Evolutionary conservation across 2,113 vertebrate species (phyloP), one percentile per base, ranked within the genome.

Genomic region (Scomber japonicus): DNA sequence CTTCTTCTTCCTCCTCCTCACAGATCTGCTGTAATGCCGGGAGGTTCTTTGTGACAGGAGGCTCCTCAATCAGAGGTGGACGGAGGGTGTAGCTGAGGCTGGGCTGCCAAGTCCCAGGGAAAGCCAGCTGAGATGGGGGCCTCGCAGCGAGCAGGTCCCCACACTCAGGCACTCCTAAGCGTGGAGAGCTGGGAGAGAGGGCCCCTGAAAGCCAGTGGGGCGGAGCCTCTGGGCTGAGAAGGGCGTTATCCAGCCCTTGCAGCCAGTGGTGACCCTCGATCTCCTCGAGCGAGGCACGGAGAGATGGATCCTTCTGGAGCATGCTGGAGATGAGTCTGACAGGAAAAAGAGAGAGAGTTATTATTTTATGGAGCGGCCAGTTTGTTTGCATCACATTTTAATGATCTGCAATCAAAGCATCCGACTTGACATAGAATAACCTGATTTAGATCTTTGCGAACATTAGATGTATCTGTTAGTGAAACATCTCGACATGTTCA

Each of bases 1-100:
- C 96, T 0, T 96, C 95, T 0, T 97, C 96, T 4, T 97, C 96
- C 0, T 96, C 96, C 35, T 97, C 97, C 78, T 97, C 96, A 0
- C 95, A 96, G 81, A 97, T 97, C 91, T 95, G 96, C 87, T 96
- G 96, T 59, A 97, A 92, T 0, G 95, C 94, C 0, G 93, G 92
- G 3, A 95, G 86, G 78, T 90, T 96, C 91, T 95, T 97, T 61
- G 92, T 66, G 17, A 59, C 70, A 4, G 94, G 89, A 3, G 94
- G 70, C 13, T 94, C 93, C 2, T 95, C 86, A 3, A 75, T 75
- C 0, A 86, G 88, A 64, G 92, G 79, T 3, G 91, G 85, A 14
- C 70, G 87, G 19, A 92, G 49, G 49, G 76, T 85, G 40, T 91
- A 11, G 82, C 71, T 88, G 54, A 92, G 85, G 61, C 82, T 85